Conservation (phyloP, 2,797 vertebrate genomes). For the Falco rusticolus region DNA sequence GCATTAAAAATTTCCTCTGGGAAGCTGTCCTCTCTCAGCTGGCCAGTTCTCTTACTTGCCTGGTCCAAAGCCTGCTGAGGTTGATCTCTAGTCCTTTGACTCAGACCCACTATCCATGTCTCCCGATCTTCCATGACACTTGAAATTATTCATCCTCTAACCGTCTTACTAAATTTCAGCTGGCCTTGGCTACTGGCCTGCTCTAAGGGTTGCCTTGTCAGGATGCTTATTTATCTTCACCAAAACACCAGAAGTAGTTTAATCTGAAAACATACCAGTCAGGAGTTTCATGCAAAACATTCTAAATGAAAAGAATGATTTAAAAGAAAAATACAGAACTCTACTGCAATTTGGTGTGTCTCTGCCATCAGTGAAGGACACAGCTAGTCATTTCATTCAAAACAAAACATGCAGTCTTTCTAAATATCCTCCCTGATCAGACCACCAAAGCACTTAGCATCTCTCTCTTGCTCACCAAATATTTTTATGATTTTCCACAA, state of each 20-base stretch:
- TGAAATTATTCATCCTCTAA: slow-evolving; percentile 19
- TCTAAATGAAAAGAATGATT: slow-evolving; percentile 33
- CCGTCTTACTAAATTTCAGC: neutral
- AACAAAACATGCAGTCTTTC: slow-evolving; percentile 59
- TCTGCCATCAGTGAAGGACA: slow-evolving; percentile 31
- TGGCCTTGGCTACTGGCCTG: slow-evolving; percentile 13
- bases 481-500: slow-evolving; percentile 80
- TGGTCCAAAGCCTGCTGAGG: neutral
- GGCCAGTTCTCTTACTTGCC: neutral
- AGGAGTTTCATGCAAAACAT: neutral
- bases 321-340: slow-evolving; percentile 43
- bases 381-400: slow-evolving; percentile 49
- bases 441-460: slow-evolving; percentile 77
- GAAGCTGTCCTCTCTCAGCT: neutral
- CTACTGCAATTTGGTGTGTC: slow-evolving; percentile 7
- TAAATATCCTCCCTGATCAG: slow-evolving; percentile 70
- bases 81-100: neutral
- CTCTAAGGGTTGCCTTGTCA: slow-evolving; percentile 16
- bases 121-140: neutral
- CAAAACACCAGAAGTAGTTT: slow-evolving; percentile 22
- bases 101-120: neutral
- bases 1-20: neutral
- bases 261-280: neutral
- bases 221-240: slow-evolving; percentile 45
- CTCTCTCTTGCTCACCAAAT: slow-evolving; percentile 74